Base-by-base conservation (phyloP, 2,888 invertebrate genomes). In the Morpho deidamia region DNA sequence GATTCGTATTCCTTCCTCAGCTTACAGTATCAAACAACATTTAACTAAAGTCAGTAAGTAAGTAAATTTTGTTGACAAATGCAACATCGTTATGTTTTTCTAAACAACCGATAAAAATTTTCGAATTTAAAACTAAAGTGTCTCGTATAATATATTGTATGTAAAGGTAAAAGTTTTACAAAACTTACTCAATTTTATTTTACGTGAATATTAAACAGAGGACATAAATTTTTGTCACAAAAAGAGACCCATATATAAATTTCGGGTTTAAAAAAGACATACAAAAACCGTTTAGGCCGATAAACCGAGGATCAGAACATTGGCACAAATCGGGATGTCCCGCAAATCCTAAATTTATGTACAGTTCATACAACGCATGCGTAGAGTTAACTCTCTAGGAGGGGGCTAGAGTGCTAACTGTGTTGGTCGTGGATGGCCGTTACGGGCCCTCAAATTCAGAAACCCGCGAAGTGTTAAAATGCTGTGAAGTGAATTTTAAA, bases 401-500 rank as follows among this genome's bases (percentile, higher is more conserved):
- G 57, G 59, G 59, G 57, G 57, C 51, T 59, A 61, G 51, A 59
- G 50, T 49, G 49, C 40, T 49, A 43, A 33, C 44, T 53, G 44
- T 51, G 11, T n/a, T 35, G 51, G 44, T 14, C 11, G 53, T n/a
- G 51, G 49, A 11, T 32, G 55, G 57, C 51, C 55, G 61, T 54
- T 33, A 46, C 34, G 37, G 34, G 32, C 40, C 51, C 14, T 40
- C 34, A 37, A 9, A n/a, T 11, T 8, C 12, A 5, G 10, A 14
- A 37, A 44, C 41, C 44, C 56, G 58, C 60, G 62, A 58, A 43
- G 62, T 58, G 57, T 47, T 51, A 51, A 49, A 38, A 59, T 58
- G 56, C 42, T 47, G 63, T 63, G 63, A 59, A 55, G 60, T 62
- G 62, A 55, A 51, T 47, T 38, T 43, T 11, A 40, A 11, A 42